These are phyloP conservation scores for Palythoa grandis DNA, from an alignment of 92 coral and sea anemone genomes.

Conservation along the genomic window DNA sequence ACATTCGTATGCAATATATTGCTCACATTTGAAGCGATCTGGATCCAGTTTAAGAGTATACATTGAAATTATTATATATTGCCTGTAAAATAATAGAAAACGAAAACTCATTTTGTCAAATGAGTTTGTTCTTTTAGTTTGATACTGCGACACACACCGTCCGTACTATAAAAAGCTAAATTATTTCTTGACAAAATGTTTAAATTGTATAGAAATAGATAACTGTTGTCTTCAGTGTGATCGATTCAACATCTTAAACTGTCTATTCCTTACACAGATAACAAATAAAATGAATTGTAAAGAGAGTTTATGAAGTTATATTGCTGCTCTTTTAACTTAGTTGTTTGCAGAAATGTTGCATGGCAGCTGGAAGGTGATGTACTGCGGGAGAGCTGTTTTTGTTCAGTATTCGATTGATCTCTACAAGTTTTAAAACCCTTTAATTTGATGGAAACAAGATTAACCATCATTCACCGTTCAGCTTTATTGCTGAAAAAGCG, in stretches of 20 bases:
- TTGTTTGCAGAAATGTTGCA: not conserved
- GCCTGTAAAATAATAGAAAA: constrained; percentile 31
- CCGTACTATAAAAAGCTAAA: not conserved
- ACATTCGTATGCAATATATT: constrained; percentile 22
- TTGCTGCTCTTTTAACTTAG: not conserved
- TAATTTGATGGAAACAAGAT: not conserved
- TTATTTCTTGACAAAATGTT: constrained; percentile 2
- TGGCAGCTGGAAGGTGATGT: not conserved
- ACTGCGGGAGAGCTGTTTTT: not conserved
- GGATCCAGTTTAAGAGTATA: not conserved
- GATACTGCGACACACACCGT: not conserved
- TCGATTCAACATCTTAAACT: not conserved
- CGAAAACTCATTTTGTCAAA: not conserved
- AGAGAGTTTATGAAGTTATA: not conserved
- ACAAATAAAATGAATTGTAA: constrained; percentile 24
- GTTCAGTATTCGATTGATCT: not conserved
- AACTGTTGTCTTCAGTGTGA: constrained; percentile 18
- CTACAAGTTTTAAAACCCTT: not conserved
- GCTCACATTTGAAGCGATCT: not conserved
- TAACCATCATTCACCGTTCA: not conserved
- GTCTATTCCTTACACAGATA: constrained; percentile 25
- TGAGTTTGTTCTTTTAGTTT: not conserved
- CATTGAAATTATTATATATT: constrained; percentile 8
- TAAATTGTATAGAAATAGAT: not conserved
- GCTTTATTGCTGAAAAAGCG: not conserved